Evolutionary conservation across 2,113 vertebrate species (phyloP).

Genomic region (Oreamnos americanus): DNA sequence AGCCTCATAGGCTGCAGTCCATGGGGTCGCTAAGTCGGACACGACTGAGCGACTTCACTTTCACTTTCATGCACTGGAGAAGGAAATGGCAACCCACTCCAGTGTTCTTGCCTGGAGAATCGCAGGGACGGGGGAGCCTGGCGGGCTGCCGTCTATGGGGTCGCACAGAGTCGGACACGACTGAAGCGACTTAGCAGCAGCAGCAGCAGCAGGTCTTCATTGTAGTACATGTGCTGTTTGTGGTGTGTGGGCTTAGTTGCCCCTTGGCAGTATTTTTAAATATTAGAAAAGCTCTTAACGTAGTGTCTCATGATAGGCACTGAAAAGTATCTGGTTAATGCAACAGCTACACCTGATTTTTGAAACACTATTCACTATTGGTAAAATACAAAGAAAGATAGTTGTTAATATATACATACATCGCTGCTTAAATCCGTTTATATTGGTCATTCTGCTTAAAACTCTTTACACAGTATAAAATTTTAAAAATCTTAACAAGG

Average conservation of each 20-base stretch:
- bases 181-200: too few species aligned
- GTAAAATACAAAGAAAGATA: background rate
- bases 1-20: too few species aligned
- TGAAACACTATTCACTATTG: background rate
- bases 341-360: background rate
- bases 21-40: too few species aligned
- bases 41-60: too few species aligned
- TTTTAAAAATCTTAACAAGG: background rate
- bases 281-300: background rate
- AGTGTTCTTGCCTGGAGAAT: too few species aligned
- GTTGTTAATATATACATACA: background rate
- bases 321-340: background rate
- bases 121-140: too few species aligned
- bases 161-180: too few species aligned
- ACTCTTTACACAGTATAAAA: background rate
- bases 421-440: background rate
- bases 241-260: background rate
- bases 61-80: too few species aligned
- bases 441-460: background rate
- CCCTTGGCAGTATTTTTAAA: background rate
- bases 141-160: too few species aligned
- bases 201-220: background rate
- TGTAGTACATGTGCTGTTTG: background rate
- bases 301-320: background rate
- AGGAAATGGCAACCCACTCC: too few species aligned